Evolutionary conservation across 2,888 invertebrate species (phyloP).

Genomic region (Serrognathus titanus): DNA sequence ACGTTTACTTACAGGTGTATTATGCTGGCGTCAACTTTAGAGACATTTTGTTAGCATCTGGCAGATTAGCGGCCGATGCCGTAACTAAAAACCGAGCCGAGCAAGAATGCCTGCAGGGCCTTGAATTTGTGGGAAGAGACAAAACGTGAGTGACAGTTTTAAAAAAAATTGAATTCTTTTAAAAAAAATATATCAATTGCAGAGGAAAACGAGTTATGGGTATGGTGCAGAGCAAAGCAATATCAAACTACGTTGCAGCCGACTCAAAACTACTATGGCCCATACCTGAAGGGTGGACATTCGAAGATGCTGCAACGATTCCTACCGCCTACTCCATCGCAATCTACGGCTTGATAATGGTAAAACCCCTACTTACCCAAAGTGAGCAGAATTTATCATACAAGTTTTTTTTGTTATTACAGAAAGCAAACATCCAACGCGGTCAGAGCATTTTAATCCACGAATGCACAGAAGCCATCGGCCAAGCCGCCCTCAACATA

Average conservation of each 20-base stretch:
- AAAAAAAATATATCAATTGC: neutral
- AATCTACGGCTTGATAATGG: slow-evolving; percentile 52
- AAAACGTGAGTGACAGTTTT: slow-evolving; percentile 17
- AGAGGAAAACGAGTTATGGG: slow-evolving; percentile 67
- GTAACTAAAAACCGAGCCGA: slow-evolving; percentile 62
- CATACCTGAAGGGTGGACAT: slow-evolving; percentile 68
- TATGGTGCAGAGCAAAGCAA: slow-evolving; percentile 55
- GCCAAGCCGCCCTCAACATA: slow-evolving; percentile 70
- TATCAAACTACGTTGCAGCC: slow-evolving; percentile 60
- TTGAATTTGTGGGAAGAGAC: slow-evolving; percentile 64
- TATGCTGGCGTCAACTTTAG: slow-evolving; percentile 88
- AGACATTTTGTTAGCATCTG: slow-evolving; percentile 92
- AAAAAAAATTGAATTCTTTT: neutral
- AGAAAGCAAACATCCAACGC: slow-evolving; percentile 32
- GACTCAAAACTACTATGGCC: slow-evolving; percentile 58
- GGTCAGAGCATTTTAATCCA: slow-evolving; percentile 50
- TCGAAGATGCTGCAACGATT: slow-evolving; percentile 72
- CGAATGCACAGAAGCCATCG: slow-evolving; percentile 65
- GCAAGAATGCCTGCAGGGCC: slow-evolving; percentile 66
- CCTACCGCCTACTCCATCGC: slow-evolving; percentile 67
- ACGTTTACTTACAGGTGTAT: slow-evolving; percentile 57
- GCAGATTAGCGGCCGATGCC: slow-evolving; percentile 80
- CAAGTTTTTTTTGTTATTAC: neutral
- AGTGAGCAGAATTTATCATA: neutral
- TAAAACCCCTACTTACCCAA: slow-evolving; percentile 18